Base-by-base conservation (phyloP, 2,888 invertebrate genomes). In the Cataglyphis cursor region DNA sequence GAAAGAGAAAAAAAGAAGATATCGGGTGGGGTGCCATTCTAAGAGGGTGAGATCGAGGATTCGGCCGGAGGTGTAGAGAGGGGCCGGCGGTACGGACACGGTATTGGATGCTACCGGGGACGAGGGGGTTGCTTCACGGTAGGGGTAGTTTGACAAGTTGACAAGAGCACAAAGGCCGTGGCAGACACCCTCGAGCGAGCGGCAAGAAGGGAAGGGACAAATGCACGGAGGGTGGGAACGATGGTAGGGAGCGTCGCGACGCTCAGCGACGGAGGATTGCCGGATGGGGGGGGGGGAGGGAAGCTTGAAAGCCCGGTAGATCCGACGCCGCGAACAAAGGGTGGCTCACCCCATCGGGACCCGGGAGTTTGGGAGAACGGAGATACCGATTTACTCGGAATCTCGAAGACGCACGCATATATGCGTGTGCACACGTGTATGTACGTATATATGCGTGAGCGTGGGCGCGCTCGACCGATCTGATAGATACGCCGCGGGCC, bases 221-320 rank as follows among this genome's bases (percentile, higher is more conserved):
- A 66, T 51, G 86, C 59, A 12, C 48, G 66, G 51, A 81, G 80
- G 31, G 76, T 81, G 54, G 84, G 81, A 65, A 82, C 73, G 82
- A 70, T 72, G 72, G 72, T 89, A 89, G 92, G 95, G 96, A 95
- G 95, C 96, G 96, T 96, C 96, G 96, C 96, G 96, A 95, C 95
- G 96, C 95, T 95, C 90, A 91, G 89, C 95, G 84, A 85, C 85
- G 88, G 87, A 90, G 90, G 90, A 91, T 89, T 90, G 88, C 84
- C 82, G 90, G 51, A 82, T 57, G 66, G 85, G 78, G 81, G 84
- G 85, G 87, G 89, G 90, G 66, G 85, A 78, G 81, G 84, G 85
- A 87, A 90, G 90, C 88, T 84, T 88, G 89, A 87, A 88, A 90
- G 89, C 85, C 88, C 82, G 89, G 91, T 85, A 86, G 90, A 93